Evolutionary conservation across 2,888 invertebrate genomes (phyloP).

Genomic region (Psylliodes chrysocephalus): DNA sequence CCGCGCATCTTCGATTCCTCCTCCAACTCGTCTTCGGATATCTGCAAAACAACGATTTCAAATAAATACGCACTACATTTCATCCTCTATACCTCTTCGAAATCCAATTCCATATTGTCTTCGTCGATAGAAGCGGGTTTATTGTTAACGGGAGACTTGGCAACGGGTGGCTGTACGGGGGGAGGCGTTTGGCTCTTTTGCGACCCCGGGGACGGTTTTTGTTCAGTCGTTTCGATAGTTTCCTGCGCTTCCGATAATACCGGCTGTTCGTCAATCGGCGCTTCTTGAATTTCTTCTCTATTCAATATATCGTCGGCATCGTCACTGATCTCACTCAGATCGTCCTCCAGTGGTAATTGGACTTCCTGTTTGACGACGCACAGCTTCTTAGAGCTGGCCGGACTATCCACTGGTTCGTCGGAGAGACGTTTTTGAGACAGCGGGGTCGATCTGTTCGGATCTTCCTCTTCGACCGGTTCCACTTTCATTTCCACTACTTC

Average conservation of each 20-base stretch:
- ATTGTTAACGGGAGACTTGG: constrained; percentile 37
- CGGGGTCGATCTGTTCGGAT: constrained; percentile 11
- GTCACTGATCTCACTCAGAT: constrained; percentile 89
- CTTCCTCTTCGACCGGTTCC: constrained; percentile 13
- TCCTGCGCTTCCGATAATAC: neutral
- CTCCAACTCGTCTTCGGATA: constrained; percentile 89
- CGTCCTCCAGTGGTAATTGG: constrained; percentile 68
- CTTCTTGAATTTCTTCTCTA: constrained; percentile 65
- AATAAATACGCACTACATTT: neutral
- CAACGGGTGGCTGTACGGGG: constrained; percentile 51
- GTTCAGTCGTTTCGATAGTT: constrained; percentile 22
- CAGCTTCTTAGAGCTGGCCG: constrained; percentile 64
- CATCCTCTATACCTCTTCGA: constrained; percentile 72
- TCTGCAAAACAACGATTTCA: constrained; percentile 56
- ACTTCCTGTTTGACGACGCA: constrained; percentile 46
- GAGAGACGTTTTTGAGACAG: constrained; percentile 26
- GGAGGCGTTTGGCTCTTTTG: constrained; percentile 53
- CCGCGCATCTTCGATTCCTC: constrained; percentile 80
- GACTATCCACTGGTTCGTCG: constrained; percentile 46
- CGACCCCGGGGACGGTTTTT: constrained; percentile 50
- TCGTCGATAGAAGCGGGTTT: constrained; percentile 72
- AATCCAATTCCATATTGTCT: constrained; percentile 81
- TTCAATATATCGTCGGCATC: constrained; percentile 89
- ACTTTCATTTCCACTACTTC: constrained; percentile 7
- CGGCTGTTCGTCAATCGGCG: neutral